Evolutionary conservation across 2,797 vertebrate genomes (phyloP).

Genomic region (Notoglanidium macrostoma): DNA sequence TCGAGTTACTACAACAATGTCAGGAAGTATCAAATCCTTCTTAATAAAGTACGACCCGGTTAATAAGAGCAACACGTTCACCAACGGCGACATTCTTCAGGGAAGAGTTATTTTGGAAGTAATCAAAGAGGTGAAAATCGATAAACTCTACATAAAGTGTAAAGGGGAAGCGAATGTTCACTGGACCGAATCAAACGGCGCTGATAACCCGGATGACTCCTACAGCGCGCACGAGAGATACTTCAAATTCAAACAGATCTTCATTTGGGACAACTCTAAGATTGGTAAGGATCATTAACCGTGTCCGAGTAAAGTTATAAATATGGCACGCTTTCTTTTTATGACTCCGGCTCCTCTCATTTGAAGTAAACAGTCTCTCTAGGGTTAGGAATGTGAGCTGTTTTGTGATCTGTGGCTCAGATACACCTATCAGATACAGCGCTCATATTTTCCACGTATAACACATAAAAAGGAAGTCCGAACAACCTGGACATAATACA

Average conservation of each 20-base stretch:
- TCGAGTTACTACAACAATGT: neutral
- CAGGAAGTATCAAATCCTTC: slow-evolving; percentile 15
- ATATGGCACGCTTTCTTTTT: neutral
- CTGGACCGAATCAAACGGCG: slow-evolving; percentile 79
- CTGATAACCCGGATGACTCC: slow-evolving; percentile 65
- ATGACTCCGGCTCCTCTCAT: neutral
- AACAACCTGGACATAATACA: neutral
- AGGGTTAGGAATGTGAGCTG: too few relatives aligned
- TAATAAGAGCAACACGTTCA: slow-evolving; percentile 31
- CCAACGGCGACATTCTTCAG: neutral
- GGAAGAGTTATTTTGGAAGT: slow-evolving; percentile 30
- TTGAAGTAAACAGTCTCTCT: neutral
- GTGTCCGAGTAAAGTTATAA: neutral
- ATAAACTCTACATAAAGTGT: slow-evolving; percentile 82
- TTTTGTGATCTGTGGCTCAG: neutral
- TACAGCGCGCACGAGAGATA: slow-evolving; percentile 83
- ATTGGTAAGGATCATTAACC: slow-evolving; percentile 72
- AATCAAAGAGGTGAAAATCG: slow-evolving; percentile 60
- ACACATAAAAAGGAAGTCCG: neutral
- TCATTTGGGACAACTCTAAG: slow-evolving; percentile 76
- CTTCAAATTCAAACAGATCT: slow-evolving; percentile 86
- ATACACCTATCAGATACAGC: too few relatives aligned
- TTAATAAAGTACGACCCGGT: slow-evolving; percentile 26
- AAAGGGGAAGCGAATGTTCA: slow-evolving; percentile 85
- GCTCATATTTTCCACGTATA: neutral